These are phyloP conservation scores for Cladopsammia gracilis DNA, from an alignment of 64 coral and sea anemone species.

Conservation along the genomic window DNA sequence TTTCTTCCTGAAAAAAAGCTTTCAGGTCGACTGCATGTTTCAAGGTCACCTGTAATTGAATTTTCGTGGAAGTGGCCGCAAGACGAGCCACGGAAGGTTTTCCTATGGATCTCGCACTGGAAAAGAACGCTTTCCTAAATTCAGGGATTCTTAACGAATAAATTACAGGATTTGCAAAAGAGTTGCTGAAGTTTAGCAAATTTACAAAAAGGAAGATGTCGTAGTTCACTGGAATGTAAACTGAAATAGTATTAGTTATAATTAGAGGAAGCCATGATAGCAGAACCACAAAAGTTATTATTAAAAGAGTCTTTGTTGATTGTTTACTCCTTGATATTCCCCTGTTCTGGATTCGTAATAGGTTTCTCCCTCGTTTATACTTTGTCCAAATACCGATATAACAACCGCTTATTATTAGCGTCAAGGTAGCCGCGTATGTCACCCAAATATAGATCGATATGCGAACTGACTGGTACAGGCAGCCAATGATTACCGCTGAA, in stretches of 20 bases:
- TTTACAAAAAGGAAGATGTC: slow-evolving; percentile 11
- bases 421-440: neutral
- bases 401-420: neutral
- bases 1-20: neutral
- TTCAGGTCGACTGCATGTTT: slow-evolving; percentile 6
- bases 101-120: neutral
- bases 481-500: neutral
- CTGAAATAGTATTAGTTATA: neutral
- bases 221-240: slow-evolving; percentile 23
- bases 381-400: slow-evolving; percentile 26
- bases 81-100: neutral
- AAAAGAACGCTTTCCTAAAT: slow-evolving; percentile 26
- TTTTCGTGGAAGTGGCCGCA: slow-evolving; percentile 1
- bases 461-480: neutral
- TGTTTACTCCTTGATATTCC: neutral
- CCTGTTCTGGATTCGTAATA: neutral
- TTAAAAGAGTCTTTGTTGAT: slow-evolving; percentile 16
- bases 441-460: slow-evolving; percentile 3
- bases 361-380: neutral
- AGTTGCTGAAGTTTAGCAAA: slow-evolving; percentile 27
- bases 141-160: slow-evolving; percentile 33
- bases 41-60: slow-evolving; percentile 23
- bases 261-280: slow-evolving; percentile 15
- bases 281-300: neutral
- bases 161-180: slow-evolving; percentile 35